phyloP scores from a whole-genome alignment of 2,888 invertebrate species.

The Pseudococcus jackbeardsleyi region DNA sequence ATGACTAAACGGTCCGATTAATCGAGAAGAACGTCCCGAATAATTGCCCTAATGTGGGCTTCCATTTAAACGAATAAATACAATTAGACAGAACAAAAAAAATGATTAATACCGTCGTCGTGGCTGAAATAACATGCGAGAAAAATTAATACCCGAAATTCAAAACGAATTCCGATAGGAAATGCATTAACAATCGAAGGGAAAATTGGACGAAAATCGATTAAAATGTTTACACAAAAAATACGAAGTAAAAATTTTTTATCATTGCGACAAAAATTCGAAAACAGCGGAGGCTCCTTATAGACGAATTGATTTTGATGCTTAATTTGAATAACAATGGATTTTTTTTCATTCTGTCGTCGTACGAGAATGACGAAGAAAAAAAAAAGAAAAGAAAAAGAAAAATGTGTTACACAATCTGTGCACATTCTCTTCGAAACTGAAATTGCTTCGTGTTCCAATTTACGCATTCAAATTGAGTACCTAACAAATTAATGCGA shows the following conservation, averaged over 20 bases:
- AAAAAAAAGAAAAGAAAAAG: background rate
- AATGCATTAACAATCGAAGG: constrained; percentile 15
- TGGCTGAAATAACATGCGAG: background rate
- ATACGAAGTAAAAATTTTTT: constrained; percentile 23
- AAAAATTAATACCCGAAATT: constrained; percentile 1
- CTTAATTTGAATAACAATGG: constrained; percentile 54
- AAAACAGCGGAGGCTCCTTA: constrained; percentile 20
- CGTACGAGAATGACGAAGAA: constrained; percentile 11
- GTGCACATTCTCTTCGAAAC: background rate
- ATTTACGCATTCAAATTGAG: background rate
- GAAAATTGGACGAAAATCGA: constrained; percentile 6
- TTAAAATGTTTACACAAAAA: constrained; percentile 11
- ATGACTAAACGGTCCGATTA: background rate
- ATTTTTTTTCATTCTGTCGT: constrained; percentile 47
- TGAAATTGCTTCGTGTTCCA: constrained; percentile 19
- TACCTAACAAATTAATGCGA: constrained; percentile 22
- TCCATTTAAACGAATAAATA: background rate
- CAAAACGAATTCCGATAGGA: background rate
- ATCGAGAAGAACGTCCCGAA: background rate
- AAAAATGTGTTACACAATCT: constrained; percentile 35
- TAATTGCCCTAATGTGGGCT: background rate
- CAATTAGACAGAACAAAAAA: constrained; percentile 6
- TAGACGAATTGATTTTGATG: constrained; percentile 45
- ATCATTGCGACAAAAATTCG: background rate
- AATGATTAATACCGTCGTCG: background rate